phyloP scores from a whole-genome alignment of 2,113 vertebrate genomes.

The Malurus alboscapulatus region DNA sequence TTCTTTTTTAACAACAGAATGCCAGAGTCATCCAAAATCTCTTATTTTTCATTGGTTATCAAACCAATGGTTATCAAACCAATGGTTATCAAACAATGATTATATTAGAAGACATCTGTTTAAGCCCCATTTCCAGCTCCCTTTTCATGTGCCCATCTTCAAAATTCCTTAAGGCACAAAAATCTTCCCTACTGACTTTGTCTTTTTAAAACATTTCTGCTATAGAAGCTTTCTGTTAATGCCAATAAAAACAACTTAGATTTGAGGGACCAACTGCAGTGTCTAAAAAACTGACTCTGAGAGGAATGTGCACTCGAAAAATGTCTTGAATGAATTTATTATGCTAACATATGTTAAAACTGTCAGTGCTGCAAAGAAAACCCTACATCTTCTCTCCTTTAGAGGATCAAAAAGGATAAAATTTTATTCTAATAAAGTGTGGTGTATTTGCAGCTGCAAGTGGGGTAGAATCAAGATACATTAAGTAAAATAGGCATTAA shows the following conservation, averaged over 20 bases:
- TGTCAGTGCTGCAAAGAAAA: slow-evolving; percentile 8
- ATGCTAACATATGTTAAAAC: slow-evolving; percentile 39
- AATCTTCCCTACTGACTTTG: slow-evolving; percentile 13
- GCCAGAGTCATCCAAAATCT: not conserved
- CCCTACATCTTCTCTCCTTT: not conserved
- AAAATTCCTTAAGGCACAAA: not conserved
- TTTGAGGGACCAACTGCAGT: slow-evolving; percentile 28
- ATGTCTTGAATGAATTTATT: slow-evolving; percentile 40
- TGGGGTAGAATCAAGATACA: not conserved
- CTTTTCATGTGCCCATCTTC: not conserved
- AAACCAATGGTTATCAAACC: too few relatives aligned
- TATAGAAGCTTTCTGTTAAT: not conserved
- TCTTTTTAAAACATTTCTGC: not conserved
- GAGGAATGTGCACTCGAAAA: slow-evolving; percentile 18
- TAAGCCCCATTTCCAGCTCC: not conserved
- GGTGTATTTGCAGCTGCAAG: not conserved
- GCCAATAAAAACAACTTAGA: slow-evolving; percentile 10
- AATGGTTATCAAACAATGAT: not conserved
- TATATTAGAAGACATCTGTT: not conserved
- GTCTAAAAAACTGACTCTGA: slow-evolving; percentile 43
- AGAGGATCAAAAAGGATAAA: not conserved
- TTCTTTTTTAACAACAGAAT: not conserved
- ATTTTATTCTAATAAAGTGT: slow-evolving; percentile 46
- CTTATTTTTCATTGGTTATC: not conserved
- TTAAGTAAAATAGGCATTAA: slow-evolving; percentile 54